Evolutionary conservation across 37 sponge, comb jelly and placozoan genomes (phyloP), one percentile per base, ranked within the genome.

Genomic region (Beroe ovata): DNA sequence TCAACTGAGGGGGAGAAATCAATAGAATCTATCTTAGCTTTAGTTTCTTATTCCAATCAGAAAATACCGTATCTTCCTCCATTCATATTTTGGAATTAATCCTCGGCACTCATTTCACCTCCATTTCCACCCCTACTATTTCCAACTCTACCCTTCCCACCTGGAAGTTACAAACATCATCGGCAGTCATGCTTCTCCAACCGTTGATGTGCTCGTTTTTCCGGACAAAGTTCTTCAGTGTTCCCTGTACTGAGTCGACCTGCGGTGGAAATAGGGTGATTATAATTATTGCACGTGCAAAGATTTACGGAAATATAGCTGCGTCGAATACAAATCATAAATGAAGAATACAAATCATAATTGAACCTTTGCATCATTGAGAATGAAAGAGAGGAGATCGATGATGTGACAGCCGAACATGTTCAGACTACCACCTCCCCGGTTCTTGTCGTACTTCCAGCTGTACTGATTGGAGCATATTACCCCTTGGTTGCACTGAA

Each of bases 351-450:
- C n/a, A n/a, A n/a, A n/a, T n/a, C n/a, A n/a, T n/a, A n/a, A n/a
- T n/a, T n/a, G n/a, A 18, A 66, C 69, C 69, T 66, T 66, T 8
- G 69, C 30, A 33, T 77, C 84, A 36, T 40, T 77, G 25, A 77
- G 84, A 19, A 77, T 30, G 84, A 32, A 77, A 25, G 42, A 32
- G 11, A 77, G 84, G 4, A 77, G 22, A 40, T 77, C 84, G 28
- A 77, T 77, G 25, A 77, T 77, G 84, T 77, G 84, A 77, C 47
- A 77, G 26, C 84, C 84, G 33, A 77, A 77, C 84, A 77, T 77
- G 84, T 77, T 77, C 3, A 77, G 84, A 0, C 54, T 54, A n/a
- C 84, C 84, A 2, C 84, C 84, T 18, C 84, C 26, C 84, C 84
- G 2, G 84, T 42, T 41, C 23, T 77, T 77, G 21, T 77, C 84